phyloP scores from a whole-genome alignment of 2,113 vertebrate genomes.

The Chaetorhynchus papuensis region DNA sequence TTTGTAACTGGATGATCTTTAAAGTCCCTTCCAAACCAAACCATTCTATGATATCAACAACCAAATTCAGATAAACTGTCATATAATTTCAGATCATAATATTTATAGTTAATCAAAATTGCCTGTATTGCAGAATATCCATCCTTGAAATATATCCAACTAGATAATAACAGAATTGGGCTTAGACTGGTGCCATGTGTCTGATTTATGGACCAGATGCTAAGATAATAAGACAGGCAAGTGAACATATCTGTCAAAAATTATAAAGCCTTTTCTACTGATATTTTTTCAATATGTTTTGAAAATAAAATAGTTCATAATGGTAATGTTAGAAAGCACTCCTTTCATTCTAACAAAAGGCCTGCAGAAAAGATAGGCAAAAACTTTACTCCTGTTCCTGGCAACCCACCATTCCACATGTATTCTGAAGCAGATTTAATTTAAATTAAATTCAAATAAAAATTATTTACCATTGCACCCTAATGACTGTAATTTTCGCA shows the following conservation, averaged over 20 bases:
- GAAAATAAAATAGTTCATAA: conserved; percentile 17
- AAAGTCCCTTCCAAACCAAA: neutral
- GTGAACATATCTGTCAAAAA: neutral
- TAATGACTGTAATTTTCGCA: conserved; percentile 65
- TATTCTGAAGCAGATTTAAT: conserved; percentile 61
- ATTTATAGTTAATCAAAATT: neutral
- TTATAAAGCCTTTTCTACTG: neutral
- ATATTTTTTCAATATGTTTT: neutral
- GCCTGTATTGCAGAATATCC: neutral
- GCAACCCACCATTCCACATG: neutral
- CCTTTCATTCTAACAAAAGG: conserved; percentile 1
- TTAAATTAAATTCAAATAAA: conserved; percentile 67
- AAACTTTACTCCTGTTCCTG: conserved; percentile 34
- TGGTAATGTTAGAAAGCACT: neutral
- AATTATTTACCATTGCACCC: conserved; percentile 38
- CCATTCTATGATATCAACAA: neutral
- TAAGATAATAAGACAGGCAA: neutral
- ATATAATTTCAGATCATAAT: neutral
- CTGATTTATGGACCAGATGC: neutral
- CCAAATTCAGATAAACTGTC: neutral
- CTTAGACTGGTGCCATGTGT: neutral
- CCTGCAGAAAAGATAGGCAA: neutral
- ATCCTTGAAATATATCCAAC: neutral
- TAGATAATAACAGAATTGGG: neutral
- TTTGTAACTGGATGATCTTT: neutral